These are phyloP conservation scores for Cuculus canorus DNA, from an alignment of 2,797 vertebrate genomes.

Conservation along the genomic window DNA sequence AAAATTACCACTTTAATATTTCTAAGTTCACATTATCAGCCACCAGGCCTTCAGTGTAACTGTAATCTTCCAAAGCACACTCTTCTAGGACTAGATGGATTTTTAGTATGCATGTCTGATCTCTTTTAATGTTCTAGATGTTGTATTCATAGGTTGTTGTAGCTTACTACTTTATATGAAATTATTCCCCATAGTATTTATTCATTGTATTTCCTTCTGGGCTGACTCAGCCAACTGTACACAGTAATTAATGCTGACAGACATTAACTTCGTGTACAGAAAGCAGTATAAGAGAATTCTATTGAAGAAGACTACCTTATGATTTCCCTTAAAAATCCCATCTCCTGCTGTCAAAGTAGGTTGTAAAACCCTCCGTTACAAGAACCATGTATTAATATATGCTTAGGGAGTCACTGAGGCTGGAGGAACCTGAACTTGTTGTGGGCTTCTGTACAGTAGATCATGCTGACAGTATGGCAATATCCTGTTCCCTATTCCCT, in stretches of 20 bases:
- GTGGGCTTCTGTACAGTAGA: neutral
- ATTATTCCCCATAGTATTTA: neutral
- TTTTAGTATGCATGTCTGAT: neutral
- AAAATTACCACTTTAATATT: neutral
- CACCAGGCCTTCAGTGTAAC: neutral
- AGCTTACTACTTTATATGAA: neutral
- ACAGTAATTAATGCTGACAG: conserved; percentile 14
- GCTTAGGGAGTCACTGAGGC: neutral
- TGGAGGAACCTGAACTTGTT: neutral
- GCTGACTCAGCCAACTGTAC: neutral
- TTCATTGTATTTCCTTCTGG: neutral
- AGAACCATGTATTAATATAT: neutral
- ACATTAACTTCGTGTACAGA: neutral
- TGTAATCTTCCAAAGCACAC: neutral
- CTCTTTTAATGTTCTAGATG: neutral
- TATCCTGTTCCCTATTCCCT: neutral
- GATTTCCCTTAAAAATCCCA: neutral
- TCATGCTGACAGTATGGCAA: neutral
- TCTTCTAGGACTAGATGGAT: neutral
- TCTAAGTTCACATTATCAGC: neutral
- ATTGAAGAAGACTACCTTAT: neutral
- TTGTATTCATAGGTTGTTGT: neutral
- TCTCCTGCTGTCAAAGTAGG: neutral
- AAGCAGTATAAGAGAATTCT: neutral
- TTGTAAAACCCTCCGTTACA: neutral